phyloP scores from a whole-genome alignment of 2,113 vertebrate species.

The Callocephalon fimbriatum region DNA sequence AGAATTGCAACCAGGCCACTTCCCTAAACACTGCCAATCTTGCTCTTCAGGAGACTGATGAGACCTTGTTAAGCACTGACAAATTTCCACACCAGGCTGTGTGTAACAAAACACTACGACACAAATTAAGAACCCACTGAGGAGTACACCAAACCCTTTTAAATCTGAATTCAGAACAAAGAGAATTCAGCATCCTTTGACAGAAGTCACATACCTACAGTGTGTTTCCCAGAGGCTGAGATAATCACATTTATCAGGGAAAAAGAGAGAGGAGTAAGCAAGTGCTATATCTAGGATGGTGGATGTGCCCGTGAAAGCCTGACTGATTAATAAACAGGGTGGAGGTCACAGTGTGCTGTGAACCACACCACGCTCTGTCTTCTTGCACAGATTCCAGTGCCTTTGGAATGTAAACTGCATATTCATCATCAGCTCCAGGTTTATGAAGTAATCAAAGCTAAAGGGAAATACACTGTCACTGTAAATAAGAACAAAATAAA shows the following conservation, averaged over 20 bases:
- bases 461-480: slow-evolving; percentile 22
- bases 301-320: slow-evolving; percentile 1
- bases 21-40: neutral
- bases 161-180: neutral
- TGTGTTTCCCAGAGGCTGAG: neutral
- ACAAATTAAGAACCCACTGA: neutral
- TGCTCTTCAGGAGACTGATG: neutral
- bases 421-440: slow-evolving; percentile 20
- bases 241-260: neutral
- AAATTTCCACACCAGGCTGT: neutral
- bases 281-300: neutral
- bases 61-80: neutral
- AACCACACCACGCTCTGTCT: neutral
- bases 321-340: slow-evolving; percentile 35
- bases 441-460: slow-evolving; percentile 42
- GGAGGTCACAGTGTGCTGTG: neutral
- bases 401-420: slow-evolving; percentile 19
- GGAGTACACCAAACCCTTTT: neutral
- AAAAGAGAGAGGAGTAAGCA: neutral
- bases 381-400: slow-evolving; percentile 3
- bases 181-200: neutral
- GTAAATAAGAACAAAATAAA: slow-evolving; percentile 29
- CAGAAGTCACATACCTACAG: neutral
- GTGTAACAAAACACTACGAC: neutral
- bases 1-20: neutral